Percentiles rank a stretch among this genome's conserved stretches.
Evolutionary conservation across 2,888 invertebrate species (phyloP).

Genomic region (Cinara cedri): DNA sequence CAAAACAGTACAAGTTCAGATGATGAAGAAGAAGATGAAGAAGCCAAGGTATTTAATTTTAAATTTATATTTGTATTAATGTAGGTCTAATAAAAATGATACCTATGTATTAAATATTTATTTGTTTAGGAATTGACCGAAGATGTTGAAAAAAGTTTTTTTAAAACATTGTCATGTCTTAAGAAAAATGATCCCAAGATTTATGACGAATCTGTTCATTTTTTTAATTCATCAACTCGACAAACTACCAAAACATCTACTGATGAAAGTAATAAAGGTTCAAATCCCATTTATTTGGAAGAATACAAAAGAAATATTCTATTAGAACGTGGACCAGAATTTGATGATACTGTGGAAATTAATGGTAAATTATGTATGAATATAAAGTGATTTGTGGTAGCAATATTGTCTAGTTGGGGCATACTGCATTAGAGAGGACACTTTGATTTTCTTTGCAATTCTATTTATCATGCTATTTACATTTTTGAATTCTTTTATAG

Average conservation of each 20-base stretch:
- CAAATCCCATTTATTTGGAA: conserved; percentile 72
- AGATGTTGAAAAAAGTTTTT: conserved; percentile 82
- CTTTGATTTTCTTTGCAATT: no score
- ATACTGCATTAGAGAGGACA: no score
- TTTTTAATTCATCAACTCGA: conserved; percentile 68
- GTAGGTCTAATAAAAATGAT: not conserved
- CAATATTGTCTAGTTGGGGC: no score
- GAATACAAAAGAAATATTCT: conserved; percentile 82
- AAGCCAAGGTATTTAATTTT: conserved; percentile 57
- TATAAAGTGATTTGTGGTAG: no score
- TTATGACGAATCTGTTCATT: conserved; percentile 77
- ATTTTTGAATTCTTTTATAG: no score
- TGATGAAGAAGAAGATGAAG: conserved; percentile 47
- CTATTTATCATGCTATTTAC: no score
- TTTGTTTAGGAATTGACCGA: conserved; percentile 67
- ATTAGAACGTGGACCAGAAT: conserved; percentile 71
- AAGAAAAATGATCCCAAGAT: conserved; percentile 89
- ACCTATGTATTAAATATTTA: not conserved
- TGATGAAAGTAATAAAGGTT: conserved; percentile 64
- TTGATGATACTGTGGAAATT: conserved; percentile 64
- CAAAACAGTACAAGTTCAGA: conserved; percentile 23
- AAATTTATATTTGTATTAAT: conserved; percentile 61
- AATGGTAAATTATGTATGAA: conserved; percentile 60
- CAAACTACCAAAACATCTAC: conserved; percentile 60
- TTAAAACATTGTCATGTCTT: conserved; percentile 81